Evolutionary conservation across 2,888 invertebrate genomes (phyloP), one percentile per base, ranked within the genome.

Genomic region (Temnothorax ravouxi): DNA sequence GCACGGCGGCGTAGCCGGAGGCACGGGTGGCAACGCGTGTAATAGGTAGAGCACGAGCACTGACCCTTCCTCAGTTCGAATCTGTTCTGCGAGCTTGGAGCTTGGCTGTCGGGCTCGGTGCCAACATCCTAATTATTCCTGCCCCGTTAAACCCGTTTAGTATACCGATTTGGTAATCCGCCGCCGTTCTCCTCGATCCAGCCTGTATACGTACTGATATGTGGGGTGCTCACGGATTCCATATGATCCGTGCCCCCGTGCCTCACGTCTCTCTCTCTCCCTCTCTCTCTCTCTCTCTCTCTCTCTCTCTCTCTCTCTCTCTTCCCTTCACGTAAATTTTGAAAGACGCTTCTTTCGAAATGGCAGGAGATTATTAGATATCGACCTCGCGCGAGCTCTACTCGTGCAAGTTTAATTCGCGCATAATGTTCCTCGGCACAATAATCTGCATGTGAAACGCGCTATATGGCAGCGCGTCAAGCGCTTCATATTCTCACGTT

Each of bases 121-220:
- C 94, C 94, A 94, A 93, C 90, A 93, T 89, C 91, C 93, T 94
- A 94, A 94, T 94, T 94, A 94, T 94, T 93, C 93, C 91, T 92
- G 91, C 90, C 88, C 92, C 93, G 92, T 94, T 94, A 91, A 94
- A 90, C 93, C 89, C 93, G 91, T 94, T 94, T 94, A 93, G 91
- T 90, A 89, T 91, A 93, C 93, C 91, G 93, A 93, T 93, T 93
- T 92, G 89, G 90, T 91, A 91, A 92, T 92, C 87, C 88, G 29
- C 86, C 85, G 88, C 90, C 88, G 91, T 90, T 92, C 91, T 92
- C 91, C 88, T 91, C 88, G 75, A 85, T 84, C 82, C 82, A 81
- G 9, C 71, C 41, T 29, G 62, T 29, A 47, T 29, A 47, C 50
- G 41, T 54, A 38, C 41, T n/a, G 52, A 79, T 79, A 29, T 29